Evolutionary conservation across 2,888 invertebrate genomes (phyloP), one percentile per base, ranked within the genome.

Genomic region (Idaea aversata): DNA sequence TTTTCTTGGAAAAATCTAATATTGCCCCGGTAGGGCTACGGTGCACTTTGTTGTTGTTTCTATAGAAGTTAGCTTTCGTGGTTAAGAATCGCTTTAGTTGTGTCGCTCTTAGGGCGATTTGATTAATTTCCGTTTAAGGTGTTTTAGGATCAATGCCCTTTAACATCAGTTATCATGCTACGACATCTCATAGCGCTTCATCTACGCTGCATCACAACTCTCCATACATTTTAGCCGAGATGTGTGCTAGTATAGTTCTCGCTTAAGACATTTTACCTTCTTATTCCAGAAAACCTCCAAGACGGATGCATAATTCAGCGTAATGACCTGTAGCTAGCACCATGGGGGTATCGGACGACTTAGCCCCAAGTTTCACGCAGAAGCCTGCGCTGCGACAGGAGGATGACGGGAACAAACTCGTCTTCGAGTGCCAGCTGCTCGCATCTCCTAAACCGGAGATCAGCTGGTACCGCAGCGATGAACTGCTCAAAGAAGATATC

Each of bases 351-450:
- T 95, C 96, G 88, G 98, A 98, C 93, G 98, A 98, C 93, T 97
- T 98, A 94, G 98, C 99, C 94, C 99, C 99, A 91, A 98, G 98
- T 95, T 99, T 99, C 95, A 98, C 98, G 78, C 98, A 98, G 94
- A 99, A 99, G 96, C 99, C 99, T 75, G 97, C 98, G 91, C 95
- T 99, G 81, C 95, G 98, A 77, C 98, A 99, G 91, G 99, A 99
- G 88, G 98, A 98, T 88, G 98, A 98, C 87, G 98, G 98, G 81
- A 98, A 98, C 94, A 96, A 97, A 85, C 95, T 98, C 85, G 95
- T 98, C 81, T 98, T 98, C 94, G 98, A 98, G 90, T 98, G 98
- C 91, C 97, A 98, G 90, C 94, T 98, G 81, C 91, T 97, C 81
- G 96, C 97, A 77, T 94, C 96, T 70, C 98, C 98, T 59, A 97